Percentiles rank a stretch among this genome's conserved stretches.
Evolutionary conservation across 2,797 vertebrate species (phyloP).

Genomic region (Sphaeramia orbicularis): DNA sequence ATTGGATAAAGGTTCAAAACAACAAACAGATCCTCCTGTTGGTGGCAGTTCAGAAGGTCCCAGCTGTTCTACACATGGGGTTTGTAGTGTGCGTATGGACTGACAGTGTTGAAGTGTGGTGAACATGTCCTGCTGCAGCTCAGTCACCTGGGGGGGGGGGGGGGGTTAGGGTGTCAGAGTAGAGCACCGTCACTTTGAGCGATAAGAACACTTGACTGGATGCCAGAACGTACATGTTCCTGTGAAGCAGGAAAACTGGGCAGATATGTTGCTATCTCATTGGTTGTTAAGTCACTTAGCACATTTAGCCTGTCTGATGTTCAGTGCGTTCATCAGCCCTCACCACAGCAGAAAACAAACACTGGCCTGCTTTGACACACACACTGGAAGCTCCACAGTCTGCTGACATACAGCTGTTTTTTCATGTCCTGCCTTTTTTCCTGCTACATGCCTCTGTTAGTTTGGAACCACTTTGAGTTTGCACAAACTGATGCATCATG

Average conservation of each 20-base stretch:
- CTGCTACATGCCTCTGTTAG: constrained; percentile 3
- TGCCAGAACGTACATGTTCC: constrained; percentile 39
- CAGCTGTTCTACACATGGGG: too few relatives aligned
- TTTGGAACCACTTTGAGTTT: not conserved
- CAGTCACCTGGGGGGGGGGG: not conserved
- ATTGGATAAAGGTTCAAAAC: too few relatives aligned
- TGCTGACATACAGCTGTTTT: not conserved
- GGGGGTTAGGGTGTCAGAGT: constrained; percentile 34
- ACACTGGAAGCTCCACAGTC: not conserved
- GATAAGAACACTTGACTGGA: constrained; percentile 37
- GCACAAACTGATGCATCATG: not conserved
- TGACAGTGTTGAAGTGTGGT: too few relatives aligned
- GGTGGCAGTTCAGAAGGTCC: too few relatives aligned
- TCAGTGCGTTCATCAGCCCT: too few relatives aligned
- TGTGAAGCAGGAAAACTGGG: constrained; percentile 14
- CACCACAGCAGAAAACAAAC: too few relatives aligned
- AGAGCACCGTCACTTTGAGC: constrained; percentile 31
- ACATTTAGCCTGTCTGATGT: too few relatives aligned
- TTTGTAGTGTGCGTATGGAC: too few relatives aligned
- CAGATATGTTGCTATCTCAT: constrained; percentile 8
- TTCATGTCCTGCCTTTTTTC: constrained; percentile 6
- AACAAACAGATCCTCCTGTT: too few relatives aligned
- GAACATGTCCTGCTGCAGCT: too few relatives aligned
- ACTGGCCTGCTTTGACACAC: constrained; percentile 22
- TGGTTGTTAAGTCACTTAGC: too few relatives aligned